phyloP scores from a whole-genome alignment of 1,140 invertebrate genomes.

The Trichonephila inaurata region DNA sequence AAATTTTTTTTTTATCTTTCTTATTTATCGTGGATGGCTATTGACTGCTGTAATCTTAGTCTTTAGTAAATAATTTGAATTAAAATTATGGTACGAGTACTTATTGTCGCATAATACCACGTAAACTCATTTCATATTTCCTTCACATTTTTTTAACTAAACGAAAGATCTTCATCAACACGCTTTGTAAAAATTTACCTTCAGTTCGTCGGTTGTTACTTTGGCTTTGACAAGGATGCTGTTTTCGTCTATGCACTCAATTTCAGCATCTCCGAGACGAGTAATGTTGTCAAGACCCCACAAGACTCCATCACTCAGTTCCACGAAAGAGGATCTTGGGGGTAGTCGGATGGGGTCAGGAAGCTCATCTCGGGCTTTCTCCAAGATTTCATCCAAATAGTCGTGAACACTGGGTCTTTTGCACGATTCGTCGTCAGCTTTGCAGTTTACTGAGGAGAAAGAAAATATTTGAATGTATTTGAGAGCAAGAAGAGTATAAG shows the following conservation, averaged over 20 bases:
- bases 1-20: too few relatives aligned
- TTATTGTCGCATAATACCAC: too few relatives aligned
- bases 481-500: too few relatives aligned
- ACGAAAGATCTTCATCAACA: too few relatives aligned
- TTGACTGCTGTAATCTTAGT: too few relatives aligned
- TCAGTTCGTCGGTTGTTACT: conserved; percentile 20
- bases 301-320: conserved; percentile 29
- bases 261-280: neutral
- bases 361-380: conserved; percentile 30
- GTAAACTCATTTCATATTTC: too few relatives aligned
- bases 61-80: too few relatives aligned
- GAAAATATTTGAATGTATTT: neutral
- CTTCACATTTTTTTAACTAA: too few relatives aligned
- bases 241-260: neutral
- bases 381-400: conserved; percentile 33
- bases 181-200: conserved; percentile 3
- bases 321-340: neutral
- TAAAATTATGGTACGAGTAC: too few relatives aligned
- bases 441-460: neutral
- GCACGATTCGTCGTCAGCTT: neutral
- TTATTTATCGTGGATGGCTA: too few relatives aligned
- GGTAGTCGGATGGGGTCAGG: conserved; percentile 42
- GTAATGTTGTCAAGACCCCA: conserved; percentile 39
- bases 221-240: neutral
- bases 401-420: conserved; percentile 1